A percentile compares a stretch with the other conserved stretches of the same genome.
Evolutionary conservation across 1,140 invertebrate genomes (phyloP).

Genomic region (Rhagoletis zephyria): DNA sequence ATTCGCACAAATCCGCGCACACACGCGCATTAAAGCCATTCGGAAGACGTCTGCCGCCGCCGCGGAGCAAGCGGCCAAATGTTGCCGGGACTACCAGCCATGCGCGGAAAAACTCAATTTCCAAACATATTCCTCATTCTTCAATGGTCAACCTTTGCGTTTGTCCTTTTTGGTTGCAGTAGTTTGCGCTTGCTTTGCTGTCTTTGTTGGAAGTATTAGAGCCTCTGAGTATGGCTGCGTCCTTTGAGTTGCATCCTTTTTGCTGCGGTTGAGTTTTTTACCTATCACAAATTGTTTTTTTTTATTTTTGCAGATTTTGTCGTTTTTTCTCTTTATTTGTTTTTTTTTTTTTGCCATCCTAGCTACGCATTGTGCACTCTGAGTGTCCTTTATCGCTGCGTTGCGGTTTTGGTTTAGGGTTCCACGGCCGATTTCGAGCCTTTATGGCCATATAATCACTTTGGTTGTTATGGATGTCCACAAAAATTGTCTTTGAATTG

Average conservation of each 20-base stretch:
- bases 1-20: neutral
- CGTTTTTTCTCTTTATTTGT: too few species aligned
- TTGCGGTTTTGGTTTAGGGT: slow-evolving; percentile 38
- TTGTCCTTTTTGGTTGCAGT: neutral
- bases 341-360: neutral
- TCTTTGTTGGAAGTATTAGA: neutral
- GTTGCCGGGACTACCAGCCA: neutral
- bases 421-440: neutral
- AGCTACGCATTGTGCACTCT: neutral
- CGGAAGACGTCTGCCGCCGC: neutral
- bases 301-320: neutral
- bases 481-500: neutral
- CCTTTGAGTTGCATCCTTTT: neutral
- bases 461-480: slow-evolving; percentile 17
- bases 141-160: neutral
- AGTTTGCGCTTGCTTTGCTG: neutral
- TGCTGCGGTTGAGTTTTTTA: neutral
- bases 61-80: neutral
- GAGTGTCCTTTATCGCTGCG: too few species aligned
- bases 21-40: neutral
- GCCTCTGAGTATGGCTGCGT: neutral
- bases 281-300: neutral
- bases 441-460: slow-evolving; percentile 31
- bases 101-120: neutral
- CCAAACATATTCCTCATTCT: neutral